A percentile compares a stretch with the other conserved stretches of the same genome.
Conservation (phyloP, 2,888 invertebrate species). For the Oxyteleia sp. region DNA sequence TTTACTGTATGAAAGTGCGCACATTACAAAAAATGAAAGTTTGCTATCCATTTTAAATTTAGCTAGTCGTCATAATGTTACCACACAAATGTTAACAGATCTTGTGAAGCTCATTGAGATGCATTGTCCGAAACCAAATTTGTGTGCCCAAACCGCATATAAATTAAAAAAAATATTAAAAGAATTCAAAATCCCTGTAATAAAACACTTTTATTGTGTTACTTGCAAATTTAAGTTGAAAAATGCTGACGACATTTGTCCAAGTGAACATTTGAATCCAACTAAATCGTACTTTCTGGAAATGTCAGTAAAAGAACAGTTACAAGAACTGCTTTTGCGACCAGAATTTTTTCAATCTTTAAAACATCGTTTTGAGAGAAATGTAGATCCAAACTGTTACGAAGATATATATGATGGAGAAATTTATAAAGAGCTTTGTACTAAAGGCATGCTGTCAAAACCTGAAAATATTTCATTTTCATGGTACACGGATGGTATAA, state of each 20-base stretch:
- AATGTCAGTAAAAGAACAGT: slow-evolving; percentile 44
- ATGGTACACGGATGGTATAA: slow-evolving; percentile 75
- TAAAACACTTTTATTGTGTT: slow-evolving; percentile 50
- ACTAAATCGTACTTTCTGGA: slow-evolving; percentile 47
- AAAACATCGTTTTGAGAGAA: slow-evolving; percentile 67
- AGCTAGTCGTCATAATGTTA: slow-evolving; percentile 27
- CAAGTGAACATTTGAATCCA: background rate
- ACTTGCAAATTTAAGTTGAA: slow-evolving; percentile 23
- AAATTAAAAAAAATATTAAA: slow-evolving; percentile 48
- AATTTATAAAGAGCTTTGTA: slow-evolving; percentile 53
- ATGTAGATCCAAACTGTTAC: slow-evolving; percentile 17
- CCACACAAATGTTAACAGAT: slow-evolving; percentile 17
- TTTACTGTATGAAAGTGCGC: slow-evolving; percentile 49
- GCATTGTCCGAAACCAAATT: slow-evolving; percentile 57
- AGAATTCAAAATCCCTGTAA: slow-evolving; percentile 5
- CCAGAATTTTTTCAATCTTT: slow-evolving; percentile 55
- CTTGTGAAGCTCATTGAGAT: slow-evolving; percentile 23
- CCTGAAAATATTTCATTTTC: slow-evolving; percentile 45
- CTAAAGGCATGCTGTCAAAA: slow-evolving; percentile 25
- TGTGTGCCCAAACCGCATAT: slow-evolving; percentile 46
- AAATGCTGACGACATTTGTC: slow-evolving; percentile 17
- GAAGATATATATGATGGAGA: slow-evolving; percentile 60
- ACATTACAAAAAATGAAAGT: slow-evolving; percentile 50
- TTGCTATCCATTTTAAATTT: slow-evolving; percentile 52
- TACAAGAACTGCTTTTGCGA: slow-evolving; percentile 32